Evolutionary conservation across 2,797 vertebrate genomes (phyloP), one percentile per base, ranked within the genome.

Genomic region (Acridotheres tristis): DNA sequence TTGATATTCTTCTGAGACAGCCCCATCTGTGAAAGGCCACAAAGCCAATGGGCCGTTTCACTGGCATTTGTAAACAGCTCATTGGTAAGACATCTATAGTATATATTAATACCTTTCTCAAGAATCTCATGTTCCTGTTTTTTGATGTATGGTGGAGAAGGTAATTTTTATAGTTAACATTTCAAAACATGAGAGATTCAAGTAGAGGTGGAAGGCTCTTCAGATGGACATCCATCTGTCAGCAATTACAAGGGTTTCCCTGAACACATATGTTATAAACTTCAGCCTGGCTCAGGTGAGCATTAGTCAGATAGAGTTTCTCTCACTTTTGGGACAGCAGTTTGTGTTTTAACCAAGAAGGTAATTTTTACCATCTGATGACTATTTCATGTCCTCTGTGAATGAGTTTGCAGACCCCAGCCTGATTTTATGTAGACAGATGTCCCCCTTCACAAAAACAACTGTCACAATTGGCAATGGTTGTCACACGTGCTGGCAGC

Each of bases 401-500:
- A 93, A 89, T 90, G 78, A 90, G 72, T 95, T 93, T 90, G 59
- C 84, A 81, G 78, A 89, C 78, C 84, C 29, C 61, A 51, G 84
- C 71, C 88, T 87, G 85, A 83, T 96, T 94, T 94, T 92, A 87
- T 92, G 78, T 83, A 89, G 94, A 92, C 94, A 96, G 93, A 94
- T 96, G 94, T 96, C 90, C 71, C 36, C 73, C 47, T 95, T 97
- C 94, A 94, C 62, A 62, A 90, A 95, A 96, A 96, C 88, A 95
- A 95, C 89, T 92, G 94, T 94, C 84, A 73, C 62, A 90, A 67
- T 93, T 95, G 96, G 83, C 96, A 95, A 10, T 62, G 58, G 58
- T 50, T 91, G 32, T 90, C 93, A 71, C 51, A 48, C 0, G 1
- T 89, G 53, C 83, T 94, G 96, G 94, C 91, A 95, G 59, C 65